Percentiles rank a stretch among this genome's conserved stretches.
These are phyloP conservation scores for Agrotis clavis DNA, from an alignment of 2,888 invertebrate species.

Conservation along the genomic window DNA sequence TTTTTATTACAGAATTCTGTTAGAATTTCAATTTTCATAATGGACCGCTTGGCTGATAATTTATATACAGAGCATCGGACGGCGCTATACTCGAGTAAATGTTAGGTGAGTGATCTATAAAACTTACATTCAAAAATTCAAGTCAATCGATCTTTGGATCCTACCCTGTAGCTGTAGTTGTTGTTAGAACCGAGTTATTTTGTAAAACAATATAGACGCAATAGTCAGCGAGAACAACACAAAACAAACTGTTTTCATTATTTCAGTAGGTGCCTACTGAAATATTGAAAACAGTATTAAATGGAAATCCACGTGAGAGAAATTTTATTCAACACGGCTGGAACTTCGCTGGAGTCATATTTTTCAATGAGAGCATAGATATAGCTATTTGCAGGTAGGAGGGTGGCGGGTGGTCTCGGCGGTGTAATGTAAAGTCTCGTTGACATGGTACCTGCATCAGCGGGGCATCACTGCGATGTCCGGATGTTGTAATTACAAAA, in stretches of 20 bases:
- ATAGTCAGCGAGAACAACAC: neutral
- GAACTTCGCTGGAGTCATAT: conserved; percentile 56
- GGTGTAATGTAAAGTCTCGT: conserved; percentile 66
- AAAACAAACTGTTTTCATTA: conserved; percentile 14
- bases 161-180: neutral
- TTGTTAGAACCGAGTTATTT: neutral
- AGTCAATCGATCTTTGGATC: conserved; percentile 1
- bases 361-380: conserved; percentile 61
- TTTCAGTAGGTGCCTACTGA: conserved; percentile 6
- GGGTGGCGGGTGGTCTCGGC: conserved; percentile 62
- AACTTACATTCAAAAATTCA: conserved; percentile 28
- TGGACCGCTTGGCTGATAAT: conserved; percentile 70
- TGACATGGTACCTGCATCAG: conserved; percentile 71
- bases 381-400: conserved; percentile 51
- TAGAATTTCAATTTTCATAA: conserved; percentile 74
- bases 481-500: conserved; percentile 52
- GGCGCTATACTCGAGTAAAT: conserved; percentile 60
- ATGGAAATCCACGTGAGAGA: conserved; percentile 21
- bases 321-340: conserved; percentile 37
- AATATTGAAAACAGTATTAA: too few relatives aligned
- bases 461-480: conserved; percentile 45
- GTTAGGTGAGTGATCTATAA: conserved; percentile 39
- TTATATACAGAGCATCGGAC: conserved; percentile 63
- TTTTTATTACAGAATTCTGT: conserved; percentile 45
- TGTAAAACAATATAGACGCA: conserved; percentile 4